A percentile compares a stretch with the other conserved stretches of the same genome.
phyloP scores from a whole-genome alignment of 2,888 invertebrate species.

The Pilophorus perplexus region DNA sequence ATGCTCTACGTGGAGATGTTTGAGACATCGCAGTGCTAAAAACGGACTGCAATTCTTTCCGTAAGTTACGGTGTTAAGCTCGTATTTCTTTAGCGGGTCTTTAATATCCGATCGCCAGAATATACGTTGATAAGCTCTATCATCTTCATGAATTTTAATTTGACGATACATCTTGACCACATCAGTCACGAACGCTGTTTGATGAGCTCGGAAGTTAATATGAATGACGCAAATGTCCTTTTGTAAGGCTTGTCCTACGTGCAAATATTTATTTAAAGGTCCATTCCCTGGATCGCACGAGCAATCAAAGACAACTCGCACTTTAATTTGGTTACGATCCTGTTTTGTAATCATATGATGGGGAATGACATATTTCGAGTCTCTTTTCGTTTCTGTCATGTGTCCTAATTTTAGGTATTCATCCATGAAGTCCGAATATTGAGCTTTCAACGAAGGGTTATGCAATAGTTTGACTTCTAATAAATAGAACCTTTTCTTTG shows the following conservation, averaged over 20 bases:
- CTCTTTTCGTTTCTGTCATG: neutral
- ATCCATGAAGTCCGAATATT: conserved; percentile 23
- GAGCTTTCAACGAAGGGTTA: too few relatives aligned
- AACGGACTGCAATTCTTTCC: conserved; percentile 48
- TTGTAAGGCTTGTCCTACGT: neutral
- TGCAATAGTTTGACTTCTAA: too few relatives aligned
- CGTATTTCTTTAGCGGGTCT: conserved; percentile 44
- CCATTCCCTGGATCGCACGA: neutral
- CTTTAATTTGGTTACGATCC: neutral
- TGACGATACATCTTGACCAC: neutral
- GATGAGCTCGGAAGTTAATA: neutral
- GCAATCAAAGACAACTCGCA: conserved; percentile 11
- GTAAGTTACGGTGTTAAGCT: conserved; percentile 47
- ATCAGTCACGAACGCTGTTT: neutral
- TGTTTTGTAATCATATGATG: neutral
- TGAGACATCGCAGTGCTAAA: conserved; percentile 45
- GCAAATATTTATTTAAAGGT: neutral
- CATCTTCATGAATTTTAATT: neutral
- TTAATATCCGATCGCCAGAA: conserved; percentile 46
- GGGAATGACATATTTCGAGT: neutral
- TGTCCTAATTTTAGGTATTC: conserved; percentile 4
- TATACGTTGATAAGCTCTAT: conserved; percentile 47
- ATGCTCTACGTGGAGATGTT: conserved; percentile 46
- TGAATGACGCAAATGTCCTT: neutral
- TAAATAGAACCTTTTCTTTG: too few relatives aligned